Base-by-base conservation (phyloP, 1,140 invertebrate genomes). In the Lordiphosa collinella region DNA sequence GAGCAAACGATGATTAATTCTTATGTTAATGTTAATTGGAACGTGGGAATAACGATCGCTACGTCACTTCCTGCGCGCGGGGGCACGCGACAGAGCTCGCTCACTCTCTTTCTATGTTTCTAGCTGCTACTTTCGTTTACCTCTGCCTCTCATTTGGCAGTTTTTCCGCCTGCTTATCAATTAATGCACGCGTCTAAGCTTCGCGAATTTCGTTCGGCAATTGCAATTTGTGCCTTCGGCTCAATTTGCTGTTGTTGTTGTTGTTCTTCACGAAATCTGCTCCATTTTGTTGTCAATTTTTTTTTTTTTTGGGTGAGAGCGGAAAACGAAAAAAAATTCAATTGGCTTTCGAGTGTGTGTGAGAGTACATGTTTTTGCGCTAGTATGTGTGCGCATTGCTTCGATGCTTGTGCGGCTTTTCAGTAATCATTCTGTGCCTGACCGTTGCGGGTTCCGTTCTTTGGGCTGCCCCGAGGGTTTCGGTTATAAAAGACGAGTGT, bases 371-470 rank as follows among this genome's bases (percentile, higher is more conserved):
- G 22, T 29, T 29, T 29, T 29, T 29, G 7, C 25, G 25, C 6
- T 29, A 2, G 25, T 29, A 29, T 73, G 32, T 54, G 59, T 53
- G 57, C 29, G 63, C 62, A 63, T 66, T 75, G 71, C 57, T 44
- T 51, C 66, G 75, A 82, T 80, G 78, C 75, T 70, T 57, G 66
- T 54, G 61, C 51, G 57, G 66, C 71, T 60, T 82, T 58, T 80
- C 74, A 79, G 74, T 79, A 79, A 79, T 79, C 78, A 72, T 80
- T 80, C 66, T 80, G 76, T 76, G 71, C 62, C 65, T 66, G 66
- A 70, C 76, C 60, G 66, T 72, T 80, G 70, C 65, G 75, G 70
- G 65, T 82, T 82, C 22, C 54, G 64, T 80, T 79, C 75, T 79
- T 78, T 78, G 61, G 73, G 40, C 36, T 41, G 5, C 31, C 13